Conservation (phyloP, 1,140 invertebrate genomes). For the Ceratitis capitata region DNA sequence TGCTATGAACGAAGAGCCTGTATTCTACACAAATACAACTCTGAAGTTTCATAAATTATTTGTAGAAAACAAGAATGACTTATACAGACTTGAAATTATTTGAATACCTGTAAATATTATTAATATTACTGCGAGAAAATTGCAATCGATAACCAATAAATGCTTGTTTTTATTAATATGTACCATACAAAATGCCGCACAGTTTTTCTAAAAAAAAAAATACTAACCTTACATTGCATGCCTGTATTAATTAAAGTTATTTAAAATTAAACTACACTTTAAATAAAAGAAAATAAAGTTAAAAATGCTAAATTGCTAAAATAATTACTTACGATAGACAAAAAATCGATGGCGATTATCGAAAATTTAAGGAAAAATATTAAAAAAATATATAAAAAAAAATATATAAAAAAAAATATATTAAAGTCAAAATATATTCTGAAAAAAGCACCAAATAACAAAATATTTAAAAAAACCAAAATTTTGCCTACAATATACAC, state of each 20-base stretch:
- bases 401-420: neutral
- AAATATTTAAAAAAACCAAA: neutral
- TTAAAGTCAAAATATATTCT: neutral
- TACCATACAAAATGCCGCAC: neutral
- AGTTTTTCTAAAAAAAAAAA: neutral
- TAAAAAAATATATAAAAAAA: neutral
- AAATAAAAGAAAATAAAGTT: neutral
- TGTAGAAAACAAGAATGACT: neutral
- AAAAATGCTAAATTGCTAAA: neutral
- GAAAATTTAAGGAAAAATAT: neutral
- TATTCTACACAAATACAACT: too few species aligned
- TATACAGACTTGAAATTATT: too few species aligned
- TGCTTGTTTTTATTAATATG: neutral
- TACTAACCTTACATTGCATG: neutral
- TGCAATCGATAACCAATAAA: too few species aligned
- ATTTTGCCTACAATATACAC: neutral
- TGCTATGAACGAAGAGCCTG: neutral
- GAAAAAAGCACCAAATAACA: neutral
- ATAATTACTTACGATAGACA: too few species aligned
- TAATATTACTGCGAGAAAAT: neutral
- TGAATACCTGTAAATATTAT: neutral
- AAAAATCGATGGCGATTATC: too few species aligned
- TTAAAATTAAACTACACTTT: neutral
- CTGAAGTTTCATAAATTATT: neutral
- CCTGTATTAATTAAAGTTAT: neutral